Evolutionary conservation across 23 tunicate species (phyloP).

Genomic region (Styela clava): DNA sequence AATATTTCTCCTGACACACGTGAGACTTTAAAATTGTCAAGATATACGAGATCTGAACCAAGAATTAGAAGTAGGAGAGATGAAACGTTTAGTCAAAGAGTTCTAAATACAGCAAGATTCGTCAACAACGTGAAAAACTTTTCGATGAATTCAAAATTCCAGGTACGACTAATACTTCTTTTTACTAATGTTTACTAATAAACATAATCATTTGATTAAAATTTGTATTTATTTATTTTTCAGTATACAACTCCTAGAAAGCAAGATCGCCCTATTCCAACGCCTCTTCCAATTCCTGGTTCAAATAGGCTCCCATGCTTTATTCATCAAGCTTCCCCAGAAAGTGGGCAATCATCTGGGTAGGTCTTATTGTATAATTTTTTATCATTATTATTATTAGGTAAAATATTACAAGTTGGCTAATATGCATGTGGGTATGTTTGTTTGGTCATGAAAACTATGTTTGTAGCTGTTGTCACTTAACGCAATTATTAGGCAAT

Average conservation of each 20-base stretch:
- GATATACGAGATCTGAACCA: not conserved
- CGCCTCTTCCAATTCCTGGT: conserved; percentile 19
- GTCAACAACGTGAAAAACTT: not conserved
- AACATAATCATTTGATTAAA: too few species aligned
- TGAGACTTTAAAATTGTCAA: not conserved
- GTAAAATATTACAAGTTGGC: not conserved
- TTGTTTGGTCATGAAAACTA: too few species aligned
- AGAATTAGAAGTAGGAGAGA: not conserved
- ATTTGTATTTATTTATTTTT: too few species aligned
- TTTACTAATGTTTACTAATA: not conserved
- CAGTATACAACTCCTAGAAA: conserved; percentile 18
- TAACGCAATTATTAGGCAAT: too few species aligned
- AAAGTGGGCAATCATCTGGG: conserved; percentile 12
- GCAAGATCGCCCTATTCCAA: conserved; percentile 27
- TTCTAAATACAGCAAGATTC: not conserved
- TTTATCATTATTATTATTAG: not conserved
- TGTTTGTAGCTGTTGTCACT: too few species aligned
- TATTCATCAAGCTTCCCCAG: not conserved
- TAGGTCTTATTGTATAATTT: not conserved
- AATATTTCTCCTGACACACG: not conserved
- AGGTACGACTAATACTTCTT: not conserved
- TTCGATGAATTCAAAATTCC: not conserved
- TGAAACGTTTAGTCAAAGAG: not conserved
- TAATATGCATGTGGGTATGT: not conserved
- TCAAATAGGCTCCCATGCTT: not conserved